These are phyloP conservation scores for Leptinotarsa lineolata DNA, from an alignment of 1,140 invertebrate genomes.

Conservation along the genomic window DNA sequence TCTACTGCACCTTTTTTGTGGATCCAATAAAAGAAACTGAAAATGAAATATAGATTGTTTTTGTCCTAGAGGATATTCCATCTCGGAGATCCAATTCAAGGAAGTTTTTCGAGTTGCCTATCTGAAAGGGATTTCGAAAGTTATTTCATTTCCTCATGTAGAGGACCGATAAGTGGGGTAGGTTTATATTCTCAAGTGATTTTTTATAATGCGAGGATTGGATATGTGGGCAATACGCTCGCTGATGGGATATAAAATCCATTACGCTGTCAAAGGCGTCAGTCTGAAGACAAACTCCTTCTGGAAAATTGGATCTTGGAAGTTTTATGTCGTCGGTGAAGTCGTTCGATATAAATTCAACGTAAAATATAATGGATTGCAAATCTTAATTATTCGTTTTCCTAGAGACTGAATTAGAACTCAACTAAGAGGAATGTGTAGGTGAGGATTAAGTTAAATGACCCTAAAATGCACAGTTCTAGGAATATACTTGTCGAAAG, in stretches of 20 bases:
- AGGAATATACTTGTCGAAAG: no score
- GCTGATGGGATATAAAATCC: conserved; percentile 16
- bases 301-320: not conserved
- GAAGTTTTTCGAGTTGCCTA: conserved; percentile 4
- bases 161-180: conserved; percentile 22
- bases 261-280: conserved; percentile 11
- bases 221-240: not conserved
- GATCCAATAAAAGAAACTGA: conserved; percentile 24
- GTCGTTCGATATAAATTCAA: not conserved
- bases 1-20: conserved; percentile 8
- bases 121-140: conserved; percentile 8
- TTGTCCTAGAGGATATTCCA: not conserved
- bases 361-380: no score
- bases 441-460: no score
- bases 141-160: conserved; percentile 24
- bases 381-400: no score
- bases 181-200: conserved; percentile 22
- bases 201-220: conserved; percentile 22
- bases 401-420: no score
- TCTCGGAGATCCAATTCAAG: conserved; percentile 3
- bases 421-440: no score
- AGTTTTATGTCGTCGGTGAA: not conserved
- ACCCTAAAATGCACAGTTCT: no score
- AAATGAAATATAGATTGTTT: conserved; percentile 32
- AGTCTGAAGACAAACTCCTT: conserved; percentile 4